Evolutionary conservation across 2,888 invertebrate genomes (phyloP), one percentile per base, ranked within the genome.

Genomic region (Philopedon plagiatum): DNA sequence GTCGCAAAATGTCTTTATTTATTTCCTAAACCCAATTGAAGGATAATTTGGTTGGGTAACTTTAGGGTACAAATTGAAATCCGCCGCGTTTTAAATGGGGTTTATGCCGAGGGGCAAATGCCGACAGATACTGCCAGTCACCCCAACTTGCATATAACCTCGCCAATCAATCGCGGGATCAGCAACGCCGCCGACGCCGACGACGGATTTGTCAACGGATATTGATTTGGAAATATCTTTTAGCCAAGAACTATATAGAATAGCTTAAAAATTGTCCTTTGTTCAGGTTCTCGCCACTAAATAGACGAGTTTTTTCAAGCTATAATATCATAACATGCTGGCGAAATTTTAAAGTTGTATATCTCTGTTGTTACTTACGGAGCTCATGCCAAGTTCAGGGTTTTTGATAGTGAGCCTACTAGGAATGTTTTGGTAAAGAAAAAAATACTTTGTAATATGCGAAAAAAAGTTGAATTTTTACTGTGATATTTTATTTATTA

Each of bases 111-210:
- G 77, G 82, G 81, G 81, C 76, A 76, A 79, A 81, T 78, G 78
- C 82, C 79, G 79, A 79, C 78, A 81, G 81, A 83, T 81, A 81
- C 80, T 80, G 82, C 80, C 81, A 82, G 82, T 82, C 81, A 82
- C 83, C 82, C 83, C 75, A 79, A 78, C 78, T 78, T 80, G 80
- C 78, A 69, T 76, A 78, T 76, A 73, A 67, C 18, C 68, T 73
- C 73, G 74, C 78, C 78, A 73, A 77, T 75, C 75, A 74, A 77
- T 75, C 75, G 75, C 60, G 57, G 60, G 68, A 76, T 77, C 75
- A 68, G 19, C 29, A 54, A 64, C 41, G 41, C 15, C 51, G 15
- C 29, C 26, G 41, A 60, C 11, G n/a, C n/a, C n/a, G 34, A 34
- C 34, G 2, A n/a, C 7, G 32, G 19, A 34, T 11, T 54, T 15